Evolutionary conservation across 1,140 invertebrate species (phyloP).

Genomic region (Physella acuta): DNA sequence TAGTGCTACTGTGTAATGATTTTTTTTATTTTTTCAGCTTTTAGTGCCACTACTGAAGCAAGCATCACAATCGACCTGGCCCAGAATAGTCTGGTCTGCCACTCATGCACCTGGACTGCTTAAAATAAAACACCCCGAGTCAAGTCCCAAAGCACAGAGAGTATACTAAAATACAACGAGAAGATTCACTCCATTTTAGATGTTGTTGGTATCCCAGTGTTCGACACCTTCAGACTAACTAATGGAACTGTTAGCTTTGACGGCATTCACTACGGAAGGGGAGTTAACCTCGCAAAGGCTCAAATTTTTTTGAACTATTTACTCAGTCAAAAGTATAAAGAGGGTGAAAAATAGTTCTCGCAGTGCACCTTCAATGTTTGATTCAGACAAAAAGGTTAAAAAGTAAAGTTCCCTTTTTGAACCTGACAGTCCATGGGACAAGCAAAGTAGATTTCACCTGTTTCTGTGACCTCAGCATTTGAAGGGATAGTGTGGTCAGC

Average conservation of each 20-base stretch:
- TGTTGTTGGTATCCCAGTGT: constrained; percentile 15
- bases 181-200: constrained; percentile 8
- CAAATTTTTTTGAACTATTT: constrained; percentile 30
- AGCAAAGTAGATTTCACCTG: too few species aligned
- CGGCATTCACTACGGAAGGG: constrained; percentile 29
- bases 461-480: too few species aligned
- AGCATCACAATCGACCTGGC: constrained; percentile 5
- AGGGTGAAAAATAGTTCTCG: background rate
- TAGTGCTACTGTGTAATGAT: background rate
- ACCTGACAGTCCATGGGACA: too few species aligned
- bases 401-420: too few species aligned
- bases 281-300: constrained; percentile 29
- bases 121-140: constrained; percentile 28
- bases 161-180: constrained; percentile 19
- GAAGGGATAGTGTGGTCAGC: too few species aligned
- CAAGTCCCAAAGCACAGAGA: constrained; percentile 21
- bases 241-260: constrained; percentile 30
- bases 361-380: background rate
- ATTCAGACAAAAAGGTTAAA: background rate
- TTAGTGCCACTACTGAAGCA: background rate
- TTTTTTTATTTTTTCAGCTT: constrained; percentile 14
- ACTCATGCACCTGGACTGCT: constrained; percentile 30
- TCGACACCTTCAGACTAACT: constrained; percentile 30
- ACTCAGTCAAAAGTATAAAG: background rate
- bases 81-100: constrained; percentile 25